Evolutionary conservation across 2,888 invertebrate genomes (phyloP), one percentile per base, ranked within the genome.

Genomic region (Lithodes maja): DNA sequence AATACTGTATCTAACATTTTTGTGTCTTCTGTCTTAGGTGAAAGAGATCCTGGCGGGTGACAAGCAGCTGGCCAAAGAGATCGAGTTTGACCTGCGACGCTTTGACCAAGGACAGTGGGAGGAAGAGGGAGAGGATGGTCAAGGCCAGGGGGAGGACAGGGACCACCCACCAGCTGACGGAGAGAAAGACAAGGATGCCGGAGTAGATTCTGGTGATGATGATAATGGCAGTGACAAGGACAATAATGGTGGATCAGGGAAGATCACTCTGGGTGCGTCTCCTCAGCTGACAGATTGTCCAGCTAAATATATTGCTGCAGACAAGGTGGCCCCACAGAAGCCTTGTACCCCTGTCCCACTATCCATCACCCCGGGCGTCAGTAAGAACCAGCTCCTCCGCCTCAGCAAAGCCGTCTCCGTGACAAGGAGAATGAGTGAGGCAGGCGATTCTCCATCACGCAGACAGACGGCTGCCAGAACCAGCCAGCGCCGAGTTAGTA

Each of bases 31-130:
- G 33, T 33, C 55, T 80, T 87, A 93, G 93, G 92, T 93, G 17
- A 92, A 93, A 81, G 94, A 94, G 61, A 93, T 94, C 54, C 92
- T 94, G 87, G 92, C 93, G n/a, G 94, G 93, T 49, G 94, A 94
- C 91, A 93, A 93, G 86, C 94, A 94, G 89, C 92, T 94, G 77
- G 94, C 94, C 2, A 93, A 93, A 68, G 94, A 94, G 92, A 94
- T 94, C 83, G 93, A 94, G 92, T 94, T 93, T 93, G 94, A 94
- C 91, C 87, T 94, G 79, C 92, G 93, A 49, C 93, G 93, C 89
- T 94, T 94, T 93, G 94, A 94, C 54, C 92, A 92, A 55, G 91
- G 92, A 83, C 93, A 92, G 92, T 93, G 78, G 49, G 84, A 83
- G 53, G 85, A 90, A 49, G 78, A 84, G 53, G 85, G 69, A 3